phyloP scores from a whole-genome alignment of 2,797 vertebrate species.

The Danio albolineatus region DNA sequence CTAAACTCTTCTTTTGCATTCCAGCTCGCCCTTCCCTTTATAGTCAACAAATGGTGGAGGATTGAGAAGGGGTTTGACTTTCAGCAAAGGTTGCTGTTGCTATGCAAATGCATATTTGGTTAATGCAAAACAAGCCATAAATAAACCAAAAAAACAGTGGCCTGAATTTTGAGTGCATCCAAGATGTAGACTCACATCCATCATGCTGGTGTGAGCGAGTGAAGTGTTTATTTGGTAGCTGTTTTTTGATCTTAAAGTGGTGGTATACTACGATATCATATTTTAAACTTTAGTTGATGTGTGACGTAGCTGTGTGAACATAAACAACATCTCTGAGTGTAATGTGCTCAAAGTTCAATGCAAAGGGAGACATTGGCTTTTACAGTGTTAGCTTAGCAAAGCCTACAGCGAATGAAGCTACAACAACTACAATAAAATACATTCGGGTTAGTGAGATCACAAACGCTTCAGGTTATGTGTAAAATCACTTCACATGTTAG shows the following conservation, averaged over 20 bases:
- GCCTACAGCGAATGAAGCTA: too few relatives aligned
- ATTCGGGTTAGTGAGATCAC: too few relatives aligned
- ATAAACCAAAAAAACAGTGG: conserved; percentile 14
- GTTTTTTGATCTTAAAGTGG: background rate
- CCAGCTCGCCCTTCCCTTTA: background rate
- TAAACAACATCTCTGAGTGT: too few relatives aligned
- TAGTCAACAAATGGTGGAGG: background rate
- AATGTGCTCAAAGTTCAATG: too few relatives aligned
- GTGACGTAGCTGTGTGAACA: too few relatives aligned
- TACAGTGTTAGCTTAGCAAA: too few relatives aligned
- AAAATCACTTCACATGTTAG: too few relatives aligned
- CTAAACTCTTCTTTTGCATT: conserved; percentile 13
- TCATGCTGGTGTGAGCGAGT: background rate
- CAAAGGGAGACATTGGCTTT: too few relatives aligned
- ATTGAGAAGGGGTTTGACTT: conserved; percentile 17
- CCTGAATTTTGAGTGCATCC: background rate
- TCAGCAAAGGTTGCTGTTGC: background rate
- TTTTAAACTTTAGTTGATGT: too few relatives aligned
- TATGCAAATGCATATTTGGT: conserved; percentile 20
- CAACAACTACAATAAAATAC: too few relatives aligned
- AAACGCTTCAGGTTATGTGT: too few relatives aligned
- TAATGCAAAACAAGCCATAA: conserved; percentile 14
- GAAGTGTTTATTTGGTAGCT: background rate
- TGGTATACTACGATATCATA: too few relatives aligned
- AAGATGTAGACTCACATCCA: background rate